phyloP scores from a whole-genome alignment of 2,113 vertebrate genomes.

The Lethenteron camtschaticum region DNA sequence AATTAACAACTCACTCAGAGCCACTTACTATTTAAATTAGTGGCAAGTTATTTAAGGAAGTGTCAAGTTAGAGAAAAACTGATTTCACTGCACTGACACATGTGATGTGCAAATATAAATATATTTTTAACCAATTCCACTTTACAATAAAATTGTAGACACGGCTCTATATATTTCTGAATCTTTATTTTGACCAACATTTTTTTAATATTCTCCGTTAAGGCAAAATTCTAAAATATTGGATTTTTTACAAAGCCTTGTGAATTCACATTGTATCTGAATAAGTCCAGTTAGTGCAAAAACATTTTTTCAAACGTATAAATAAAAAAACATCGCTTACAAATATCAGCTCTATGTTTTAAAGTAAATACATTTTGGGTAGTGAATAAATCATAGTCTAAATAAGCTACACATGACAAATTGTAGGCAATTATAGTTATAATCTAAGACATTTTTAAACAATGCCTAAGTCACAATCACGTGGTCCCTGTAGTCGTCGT shows the following conservation, averaged over 20 bases:
- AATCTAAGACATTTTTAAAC: not conserved
- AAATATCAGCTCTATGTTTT: too few relatives aligned
- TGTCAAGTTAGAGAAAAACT: not conserved
- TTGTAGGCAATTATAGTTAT: constrained; percentile 3
- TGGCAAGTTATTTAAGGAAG: not conserved
- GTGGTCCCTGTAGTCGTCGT: not conserved
- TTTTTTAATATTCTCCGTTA: not conserved
- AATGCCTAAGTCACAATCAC: not conserved
- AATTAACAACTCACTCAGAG: not conserved
- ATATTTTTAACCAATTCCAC: not conserved
- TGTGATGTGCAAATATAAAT: not conserved
- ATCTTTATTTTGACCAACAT: not conserved
- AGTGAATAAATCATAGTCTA: not conserved
- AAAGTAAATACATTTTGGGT: not conserved
- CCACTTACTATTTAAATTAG: not conserved
- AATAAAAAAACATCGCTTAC: too few relatives aligned
- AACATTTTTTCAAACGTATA: not conserved
- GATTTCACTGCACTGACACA: too few relatives aligned
- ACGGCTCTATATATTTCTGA: not conserved
- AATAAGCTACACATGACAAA: not conserved
- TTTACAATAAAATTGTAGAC: not conserved
- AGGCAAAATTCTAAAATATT: not conserved
- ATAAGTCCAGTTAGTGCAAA: not conserved
- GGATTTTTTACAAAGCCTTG: not conserved
- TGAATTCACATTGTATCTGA: not conserved